Percentiles rank a stretch among this genome's conserved stretches.
phyloP scores from a whole-genome alignment of 2,797 vertebrate species.

The Leptodactylus fallax region DNA sequence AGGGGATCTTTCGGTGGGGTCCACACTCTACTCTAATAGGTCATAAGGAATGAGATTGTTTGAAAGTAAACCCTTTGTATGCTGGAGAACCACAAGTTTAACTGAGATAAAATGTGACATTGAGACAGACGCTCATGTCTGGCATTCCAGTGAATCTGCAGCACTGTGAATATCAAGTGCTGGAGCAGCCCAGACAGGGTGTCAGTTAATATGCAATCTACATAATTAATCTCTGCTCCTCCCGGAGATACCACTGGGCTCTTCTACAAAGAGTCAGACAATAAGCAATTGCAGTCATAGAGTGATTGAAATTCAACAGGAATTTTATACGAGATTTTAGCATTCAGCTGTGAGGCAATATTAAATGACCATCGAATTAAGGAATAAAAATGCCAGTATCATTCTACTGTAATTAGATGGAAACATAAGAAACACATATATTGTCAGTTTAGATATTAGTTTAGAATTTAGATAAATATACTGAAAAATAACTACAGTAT shows the following conservation, averaged over 20 bases:
- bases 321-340: neutral
- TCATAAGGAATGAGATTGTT: neutral
- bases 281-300: constrained; percentile 21
- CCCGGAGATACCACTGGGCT: constrained; percentile 20
- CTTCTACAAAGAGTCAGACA: neutral
- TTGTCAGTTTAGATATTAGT: no score
- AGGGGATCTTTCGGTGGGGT: neutral
- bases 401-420: neutral
- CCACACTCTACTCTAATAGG: neutral
- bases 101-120: constrained; percentile 20
- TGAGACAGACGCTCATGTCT: neutral
- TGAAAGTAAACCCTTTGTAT: neutral
- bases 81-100: neutral
- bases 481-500: no score
- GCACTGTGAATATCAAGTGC: constrained; percentile 36
- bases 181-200: constrained; percentile 43
- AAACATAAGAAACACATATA: neutral
- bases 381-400: neutral
- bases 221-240: constrained; percentile 54
- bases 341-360: no score
- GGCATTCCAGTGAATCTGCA: neutral
- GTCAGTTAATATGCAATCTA: constrained; percentile 47
- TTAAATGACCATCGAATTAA: neutral
- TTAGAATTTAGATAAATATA: no score
- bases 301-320: constrained; percentile 5